phyloP scores from a whole-genome alignment of 2,797 vertebrate genomes.

The Enteromius unitaeniatus region DNA sequence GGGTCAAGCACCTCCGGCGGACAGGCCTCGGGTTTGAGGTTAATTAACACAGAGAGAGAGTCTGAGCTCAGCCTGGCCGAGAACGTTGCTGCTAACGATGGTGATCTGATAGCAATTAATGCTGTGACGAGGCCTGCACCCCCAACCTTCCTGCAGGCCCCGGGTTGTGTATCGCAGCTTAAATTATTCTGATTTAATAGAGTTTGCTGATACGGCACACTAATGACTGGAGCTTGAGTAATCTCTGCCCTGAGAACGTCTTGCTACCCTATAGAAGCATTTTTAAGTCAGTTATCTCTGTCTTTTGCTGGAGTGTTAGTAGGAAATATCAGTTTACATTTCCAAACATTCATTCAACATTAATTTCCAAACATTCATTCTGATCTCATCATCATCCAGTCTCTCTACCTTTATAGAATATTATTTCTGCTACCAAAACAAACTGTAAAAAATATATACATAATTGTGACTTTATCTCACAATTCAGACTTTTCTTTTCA shows the following conservation, averaged over 20 bases:
- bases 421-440: not conserved
- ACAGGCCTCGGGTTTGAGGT: constrained; percentile 45
- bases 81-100: constrained; percentile 45
- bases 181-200: constrained; percentile 2
- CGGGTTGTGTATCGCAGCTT: constrained; percentile 69
- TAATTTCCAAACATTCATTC: too few relatives aligned
- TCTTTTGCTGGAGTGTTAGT: too few relatives aligned
- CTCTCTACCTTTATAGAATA: not conserved
- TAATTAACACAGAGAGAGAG: constrained; percentile 49
- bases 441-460: too few relatives aligned
- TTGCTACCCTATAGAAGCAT: not conserved
- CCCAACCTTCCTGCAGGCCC: constrained; percentile 74
- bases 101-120: constrained; percentile 84
- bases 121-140: constrained; percentile 83
- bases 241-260: not conserved
- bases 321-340: too few relatives aligned
- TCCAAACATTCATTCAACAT: too few relatives aligned
- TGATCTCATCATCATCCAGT: too few relatives aligned
- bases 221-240: constrained; percentile 18
- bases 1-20: not conserved
- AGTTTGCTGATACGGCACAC: not conserved
- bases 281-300: too few relatives aligned
- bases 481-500: not conserved
- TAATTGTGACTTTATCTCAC: not conserved
- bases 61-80: constrained; percentile 65